Conservation (phyloP, 2,797 vertebrate genomes). For the Sebastes wilsoni region DNA sequence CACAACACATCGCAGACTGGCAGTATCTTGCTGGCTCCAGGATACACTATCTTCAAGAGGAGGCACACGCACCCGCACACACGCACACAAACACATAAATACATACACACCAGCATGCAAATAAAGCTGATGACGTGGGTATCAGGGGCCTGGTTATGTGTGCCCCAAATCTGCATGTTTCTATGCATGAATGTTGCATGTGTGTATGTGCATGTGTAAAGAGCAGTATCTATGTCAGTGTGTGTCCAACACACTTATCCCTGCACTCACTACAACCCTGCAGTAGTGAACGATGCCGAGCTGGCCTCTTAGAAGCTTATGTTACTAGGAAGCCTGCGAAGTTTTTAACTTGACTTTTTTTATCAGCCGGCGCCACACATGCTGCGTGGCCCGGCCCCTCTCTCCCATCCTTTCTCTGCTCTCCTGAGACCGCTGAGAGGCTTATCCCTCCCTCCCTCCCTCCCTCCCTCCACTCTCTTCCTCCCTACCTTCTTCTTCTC, state of each 20-base stretch:
- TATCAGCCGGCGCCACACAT: constrained; percentile 58
- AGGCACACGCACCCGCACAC: not conserved
- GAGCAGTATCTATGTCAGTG: constrained; percentile 24
- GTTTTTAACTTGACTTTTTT: constrained; percentile 32
- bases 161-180: not conserved
- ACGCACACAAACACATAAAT: constrained; percentile 3
- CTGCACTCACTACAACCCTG: not conserved
- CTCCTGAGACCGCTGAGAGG: constrained; percentile 42
- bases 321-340: constrained; percentile 12
- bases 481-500: constrained; percentile 90
- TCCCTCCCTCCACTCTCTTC: not conserved
- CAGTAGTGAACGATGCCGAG: constrained; percentile 17
- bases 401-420: constrained; percentile 22
- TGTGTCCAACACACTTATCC: constrained; percentile 21
- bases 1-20: constrained; percentile 55
- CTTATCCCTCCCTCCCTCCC: constrained; percentile 31
- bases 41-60: constrained; percentile 60
- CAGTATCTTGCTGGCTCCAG: constrained; percentile 67
- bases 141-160: not conserved
- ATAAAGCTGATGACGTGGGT: constrained; percentile 34
- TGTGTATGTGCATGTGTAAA: constrained; percentile 11
- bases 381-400: constrained; percentile 17
- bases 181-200: not conserved
- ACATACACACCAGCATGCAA: constrained; percentile 17
- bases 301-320: constrained; percentile 51